Conservation (phyloP, 2,113 vertebrate species). For the Onychostruthus taczanowskii region DNA sequence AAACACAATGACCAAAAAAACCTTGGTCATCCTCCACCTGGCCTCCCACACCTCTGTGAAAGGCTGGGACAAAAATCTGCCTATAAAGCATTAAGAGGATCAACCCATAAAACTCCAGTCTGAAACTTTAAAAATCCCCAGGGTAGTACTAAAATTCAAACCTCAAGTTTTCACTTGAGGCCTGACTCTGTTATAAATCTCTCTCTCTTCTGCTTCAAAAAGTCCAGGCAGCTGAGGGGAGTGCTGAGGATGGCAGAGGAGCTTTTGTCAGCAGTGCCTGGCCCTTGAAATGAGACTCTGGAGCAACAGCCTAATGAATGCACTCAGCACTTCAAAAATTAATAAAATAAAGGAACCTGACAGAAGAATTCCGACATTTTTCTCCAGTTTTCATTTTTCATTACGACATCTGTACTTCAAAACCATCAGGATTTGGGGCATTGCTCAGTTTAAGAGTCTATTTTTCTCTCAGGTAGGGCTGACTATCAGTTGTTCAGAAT, state of each 20-base stretch:
- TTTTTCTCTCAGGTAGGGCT: neutral
- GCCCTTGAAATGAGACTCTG: neutral
- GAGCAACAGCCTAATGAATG: neutral
- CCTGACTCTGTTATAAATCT: neutral
- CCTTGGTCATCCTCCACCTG: neutral
- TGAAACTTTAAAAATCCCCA: neutral
- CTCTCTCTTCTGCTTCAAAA: neutral
- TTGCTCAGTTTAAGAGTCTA: neutral
- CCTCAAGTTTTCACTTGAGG: neutral
- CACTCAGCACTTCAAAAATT: neutral
- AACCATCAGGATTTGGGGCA: neutral
- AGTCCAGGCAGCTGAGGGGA: neutral
- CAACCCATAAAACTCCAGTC: neutral
- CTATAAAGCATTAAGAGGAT: neutral
- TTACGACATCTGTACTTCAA: neutral
- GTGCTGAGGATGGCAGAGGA: neutral
- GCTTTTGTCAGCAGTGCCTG: neutral
- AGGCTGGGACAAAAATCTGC: neutral
- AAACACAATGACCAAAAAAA: conserved; percentile 7
- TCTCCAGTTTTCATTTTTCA: neutral
- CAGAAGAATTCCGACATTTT: neutral
- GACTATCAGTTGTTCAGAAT: neutral
- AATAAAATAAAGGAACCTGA: conserved; percentile 12
- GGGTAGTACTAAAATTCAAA: neutral
- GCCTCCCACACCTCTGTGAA: neutral